phyloP scores from a whole-genome alignment of 2,113 vertebrate species.

The Hippolais icterina region DNA sequence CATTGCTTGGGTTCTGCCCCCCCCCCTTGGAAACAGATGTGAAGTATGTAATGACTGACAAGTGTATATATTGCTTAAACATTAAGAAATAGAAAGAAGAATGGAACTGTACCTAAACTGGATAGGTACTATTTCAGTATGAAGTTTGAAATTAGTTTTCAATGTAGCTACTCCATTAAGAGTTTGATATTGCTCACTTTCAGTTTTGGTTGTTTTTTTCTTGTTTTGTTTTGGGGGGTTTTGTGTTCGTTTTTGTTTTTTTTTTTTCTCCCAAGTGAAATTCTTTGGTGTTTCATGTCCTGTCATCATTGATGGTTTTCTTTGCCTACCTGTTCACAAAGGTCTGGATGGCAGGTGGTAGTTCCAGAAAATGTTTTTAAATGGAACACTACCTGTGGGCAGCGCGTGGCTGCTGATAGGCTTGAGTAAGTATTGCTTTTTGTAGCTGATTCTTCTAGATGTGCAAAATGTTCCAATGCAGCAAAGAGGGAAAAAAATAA shows the following conservation, averaged over 20 bases:
- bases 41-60: slow-evolving; percentile 57
- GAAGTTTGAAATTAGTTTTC: slow-evolving; percentile 15
- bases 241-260: neutral
- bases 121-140: neutral
- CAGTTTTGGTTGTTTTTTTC: neutral
- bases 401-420: slow-evolving; percentile 30
- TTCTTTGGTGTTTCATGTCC: slow-evolving; percentile 76
- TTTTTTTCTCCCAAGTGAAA: neutral
- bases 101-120: neutral
- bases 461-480: neutral
- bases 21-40: slow-evolving; percentile 31
- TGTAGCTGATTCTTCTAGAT: slow-evolving; percentile 6
- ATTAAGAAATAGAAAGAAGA: slow-evolving; percentile 36
- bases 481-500: neutral
- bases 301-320: slow-evolving; percentile 83
- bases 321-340: slow-evolving; percentile 83
- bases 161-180: neutral
- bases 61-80: slow-evolving; percentile 62
- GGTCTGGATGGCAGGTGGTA: slow-evolving; percentile 64
- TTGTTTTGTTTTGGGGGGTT: neutral
- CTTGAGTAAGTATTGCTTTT: slow-evolving; percentile 42
- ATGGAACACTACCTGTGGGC: slow-evolving; percentile 64
- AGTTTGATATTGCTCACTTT: slow-evolving; percentile 30
- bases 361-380: slow-evolving; percentile 27
- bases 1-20: neutral